Conservation (phyloP, 2,888 invertebrate species). For the Macrophya annulata region DNA sequence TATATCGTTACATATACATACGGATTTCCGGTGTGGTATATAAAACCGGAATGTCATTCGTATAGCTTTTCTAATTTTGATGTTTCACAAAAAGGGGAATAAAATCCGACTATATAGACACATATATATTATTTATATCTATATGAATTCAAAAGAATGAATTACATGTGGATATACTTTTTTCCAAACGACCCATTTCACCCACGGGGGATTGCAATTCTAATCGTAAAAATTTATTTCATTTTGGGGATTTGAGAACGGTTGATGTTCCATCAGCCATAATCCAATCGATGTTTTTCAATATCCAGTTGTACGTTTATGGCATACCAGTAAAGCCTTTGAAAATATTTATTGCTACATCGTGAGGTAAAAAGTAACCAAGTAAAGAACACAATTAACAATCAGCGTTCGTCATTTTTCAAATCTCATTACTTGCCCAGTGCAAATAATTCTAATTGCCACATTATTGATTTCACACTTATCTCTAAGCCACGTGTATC, state of each 20-base stretch:
- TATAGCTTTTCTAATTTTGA: too few relatives aligned
- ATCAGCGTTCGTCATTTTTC: constrained; percentile 16
- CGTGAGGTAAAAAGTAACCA: background rate
- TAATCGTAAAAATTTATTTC: constrained; percentile 8
- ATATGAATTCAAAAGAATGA: background rate
- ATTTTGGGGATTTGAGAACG: background rate
- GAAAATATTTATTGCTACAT: background rate
- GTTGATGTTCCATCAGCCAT: background rate
- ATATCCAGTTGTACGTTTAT: constrained; percentile 2
- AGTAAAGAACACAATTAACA: background rate
- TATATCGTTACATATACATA: too few relatives aligned
- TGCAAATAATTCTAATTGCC: constrained; percentile 34
- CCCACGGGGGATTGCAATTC: background rate
- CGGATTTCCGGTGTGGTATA: too few relatives aligned
- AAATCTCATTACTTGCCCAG: background rate
- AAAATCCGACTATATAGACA: background rate
- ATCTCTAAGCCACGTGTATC: constrained; percentile 28
- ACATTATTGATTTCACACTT: constrained; percentile 38
- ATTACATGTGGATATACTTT: background rate
- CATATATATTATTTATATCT: constrained; percentile 10
- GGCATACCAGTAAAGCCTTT: background rate
- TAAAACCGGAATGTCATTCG: too few relatives aligned
- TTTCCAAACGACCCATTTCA: background rate
- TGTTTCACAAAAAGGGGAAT: background rate
- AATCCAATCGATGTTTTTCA: background rate